Conservation (phyloP, 2,113 vertebrate species). For the Bos javanicus region DNA sequence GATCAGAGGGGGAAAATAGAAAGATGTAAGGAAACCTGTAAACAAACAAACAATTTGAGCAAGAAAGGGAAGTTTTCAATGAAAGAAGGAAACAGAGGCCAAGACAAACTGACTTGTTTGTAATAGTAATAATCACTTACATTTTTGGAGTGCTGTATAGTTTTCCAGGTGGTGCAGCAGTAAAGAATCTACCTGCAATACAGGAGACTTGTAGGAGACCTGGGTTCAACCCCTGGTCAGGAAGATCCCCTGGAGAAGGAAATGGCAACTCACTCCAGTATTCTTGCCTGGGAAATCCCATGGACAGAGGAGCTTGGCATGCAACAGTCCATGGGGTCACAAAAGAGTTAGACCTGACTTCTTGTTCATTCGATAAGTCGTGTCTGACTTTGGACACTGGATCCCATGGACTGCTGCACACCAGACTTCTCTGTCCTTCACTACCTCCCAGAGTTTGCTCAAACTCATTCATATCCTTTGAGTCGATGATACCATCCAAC, state of each 20-base stretch:
- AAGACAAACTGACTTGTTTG: not conserved
- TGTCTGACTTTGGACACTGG: not conserved
- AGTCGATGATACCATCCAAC: not conserved
- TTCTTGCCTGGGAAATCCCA: not conserved
- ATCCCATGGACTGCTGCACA: not conserved
- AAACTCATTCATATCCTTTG: not conserved
- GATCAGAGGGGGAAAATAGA: not conserved
- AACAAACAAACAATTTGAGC: not conserved
- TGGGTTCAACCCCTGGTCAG: not conserved
- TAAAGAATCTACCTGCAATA: not conserved
- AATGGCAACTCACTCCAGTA: not conserved
- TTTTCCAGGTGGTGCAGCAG: not conserved
- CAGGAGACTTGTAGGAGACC: not conserved
- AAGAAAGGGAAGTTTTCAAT: not conserved
- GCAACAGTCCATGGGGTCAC: not conserved
- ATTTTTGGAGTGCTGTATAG: not conserved
- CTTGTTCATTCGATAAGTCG: not conserved
- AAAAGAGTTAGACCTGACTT: not conserved
- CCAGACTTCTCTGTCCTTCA: not conserved
- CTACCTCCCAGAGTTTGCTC: not conserved
- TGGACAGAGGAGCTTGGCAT: not conserved
- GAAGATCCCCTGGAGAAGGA: not conserved
- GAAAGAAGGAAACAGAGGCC: not conserved
- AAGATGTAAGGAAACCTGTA: not conserved
- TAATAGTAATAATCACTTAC: not conserved